Conservation (phyloP, 37 sponge, comb jelly and placozoan species). For the Ianthella basta region DNA sequence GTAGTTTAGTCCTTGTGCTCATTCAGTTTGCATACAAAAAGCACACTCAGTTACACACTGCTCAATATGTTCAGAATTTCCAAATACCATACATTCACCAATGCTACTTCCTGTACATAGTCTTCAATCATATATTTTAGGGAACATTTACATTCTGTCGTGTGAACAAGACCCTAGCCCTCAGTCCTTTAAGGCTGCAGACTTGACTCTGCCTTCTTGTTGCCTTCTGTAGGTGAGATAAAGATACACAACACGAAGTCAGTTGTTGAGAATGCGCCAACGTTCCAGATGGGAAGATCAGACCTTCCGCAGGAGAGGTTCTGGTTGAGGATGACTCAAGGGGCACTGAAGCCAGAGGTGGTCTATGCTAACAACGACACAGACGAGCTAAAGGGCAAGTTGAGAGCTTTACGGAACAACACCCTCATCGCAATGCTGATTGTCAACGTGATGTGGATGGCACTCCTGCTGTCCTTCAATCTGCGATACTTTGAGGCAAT, state of each 20-base stretch:
- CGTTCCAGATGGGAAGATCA: background rate
- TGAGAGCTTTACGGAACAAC: slow-evolving; percentile 58
- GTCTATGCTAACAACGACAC: slow-evolving; percentile 26
- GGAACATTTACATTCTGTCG: too few species aligned
- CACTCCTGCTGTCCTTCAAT: slow-evolving; percentile 47
- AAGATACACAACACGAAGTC: slow-evolving; percentile 47
- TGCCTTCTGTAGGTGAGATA: slow-evolving; percentile 47
- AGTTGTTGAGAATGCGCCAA: slow-evolving; percentile 31
- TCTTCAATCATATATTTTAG: too few species aligned
- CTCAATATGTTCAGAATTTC: too few species aligned
- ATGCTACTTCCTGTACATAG: too few species aligned
- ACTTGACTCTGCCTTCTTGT: too few species aligned
- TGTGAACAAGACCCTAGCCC: too few species aligned
- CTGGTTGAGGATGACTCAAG: slow-evolving; percentile 39
- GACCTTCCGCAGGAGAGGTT: slow-evolving; percentile 38
- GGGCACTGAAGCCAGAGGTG: slow-evolving; percentile 50
- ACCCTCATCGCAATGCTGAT: slow-evolving; percentile 53
- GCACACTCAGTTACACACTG: too few species aligned
- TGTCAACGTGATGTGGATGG: slow-evolving; percentile 75
- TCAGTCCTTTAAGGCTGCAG: too few species aligned
- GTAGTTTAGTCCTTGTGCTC: too few species aligned
- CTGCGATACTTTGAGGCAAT: slow-evolving; percentile 28
- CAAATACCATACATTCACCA: too few species aligned
- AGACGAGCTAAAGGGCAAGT: slow-evolving; percentile 48
- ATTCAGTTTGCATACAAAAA: too few species aligned